Percentiles rank a stretch among this genome's conserved stretches.
phyloP scores from a whole-genome alignment of 2,888 invertebrate species.

The Timema podura region DNA sequence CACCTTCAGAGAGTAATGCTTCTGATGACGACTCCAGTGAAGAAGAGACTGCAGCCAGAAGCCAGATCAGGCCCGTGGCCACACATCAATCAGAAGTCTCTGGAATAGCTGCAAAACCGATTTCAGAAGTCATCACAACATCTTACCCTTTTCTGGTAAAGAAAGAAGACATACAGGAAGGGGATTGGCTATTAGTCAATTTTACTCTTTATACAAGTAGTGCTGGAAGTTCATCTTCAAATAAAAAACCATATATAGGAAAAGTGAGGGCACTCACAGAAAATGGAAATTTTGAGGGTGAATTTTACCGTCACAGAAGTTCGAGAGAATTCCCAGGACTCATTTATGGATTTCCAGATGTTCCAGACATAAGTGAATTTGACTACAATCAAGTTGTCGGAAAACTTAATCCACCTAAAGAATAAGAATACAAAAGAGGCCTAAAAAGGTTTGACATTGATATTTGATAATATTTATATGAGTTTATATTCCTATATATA shows the following conservation, averaged over 20 bases:
- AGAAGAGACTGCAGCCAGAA: not conserved
- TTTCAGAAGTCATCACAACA: not conserved
- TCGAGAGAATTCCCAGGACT: conserved; percentile 1
- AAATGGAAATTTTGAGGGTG: conserved; percentile 2
- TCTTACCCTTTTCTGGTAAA: conserved; percentile 8
- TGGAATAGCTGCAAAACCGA: not conserved
- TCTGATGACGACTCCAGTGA: not conserved
- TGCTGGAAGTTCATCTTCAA: conserved; percentile 5
- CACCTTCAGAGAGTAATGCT: not conserved
- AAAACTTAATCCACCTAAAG: conserved; percentile 11
- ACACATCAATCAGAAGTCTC: not conserved
- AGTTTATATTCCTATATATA: not conserved
- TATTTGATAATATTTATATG: not conserved
- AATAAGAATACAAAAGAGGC: conserved; percentile 2
- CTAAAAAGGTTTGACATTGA: not conserved
- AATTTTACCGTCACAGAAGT: not conserved
- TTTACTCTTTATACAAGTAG: not conserved
- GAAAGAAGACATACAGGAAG: conserved; percentile 7
- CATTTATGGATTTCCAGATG: not conserved
- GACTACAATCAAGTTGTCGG: conserved; percentile 9
- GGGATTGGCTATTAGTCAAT: conserved; percentile 5
- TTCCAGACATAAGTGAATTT: conserved; percentile 9
- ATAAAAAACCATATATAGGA: not conserved
- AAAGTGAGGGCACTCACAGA: not conserved
- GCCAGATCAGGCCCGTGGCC: not conserved